A percentile compares a stretch with the other conserved stretches of the same genome.
Evolutionary conservation across 2,113 vertebrate genomes (phyloP).

Genomic region (Aspidoscelis tigris): DNA sequence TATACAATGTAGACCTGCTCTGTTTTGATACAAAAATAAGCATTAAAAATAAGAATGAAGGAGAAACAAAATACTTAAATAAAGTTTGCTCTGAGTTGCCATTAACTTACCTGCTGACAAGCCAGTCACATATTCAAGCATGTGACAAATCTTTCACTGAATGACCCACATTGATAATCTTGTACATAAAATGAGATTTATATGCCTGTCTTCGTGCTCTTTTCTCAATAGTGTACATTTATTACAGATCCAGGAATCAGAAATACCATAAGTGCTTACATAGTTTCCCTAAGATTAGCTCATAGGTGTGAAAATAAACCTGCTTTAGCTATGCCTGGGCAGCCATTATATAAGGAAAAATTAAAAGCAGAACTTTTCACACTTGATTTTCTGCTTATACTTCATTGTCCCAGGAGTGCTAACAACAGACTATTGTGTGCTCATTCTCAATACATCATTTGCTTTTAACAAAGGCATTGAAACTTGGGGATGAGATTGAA

Average conservation of each 20-base stretch:
- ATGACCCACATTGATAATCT: constrained; percentile 15
- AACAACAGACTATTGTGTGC: background rate
- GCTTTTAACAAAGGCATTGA: background rate
- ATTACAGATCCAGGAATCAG: constrained; percentile 15
- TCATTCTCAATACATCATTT: background rate
- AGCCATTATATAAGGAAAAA: background rate
- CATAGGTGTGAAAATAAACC: constrained; percentile 1
- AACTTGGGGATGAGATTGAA: no score
- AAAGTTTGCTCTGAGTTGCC: constrained; percentile 42
- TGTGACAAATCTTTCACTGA: constrained; percentile 41
- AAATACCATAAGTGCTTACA: background rate
- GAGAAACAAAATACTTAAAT: background rate
- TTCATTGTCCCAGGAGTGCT: background rate
- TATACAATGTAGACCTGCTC: constrained; percentile 47
- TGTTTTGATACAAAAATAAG: constrained; percentile 33
- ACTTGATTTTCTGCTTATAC: background rate
- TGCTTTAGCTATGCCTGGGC: background rate
- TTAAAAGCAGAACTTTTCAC: constrained; percentile 17
- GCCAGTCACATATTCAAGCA: constrained; percentile 42
- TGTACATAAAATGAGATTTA: constrained; percentile 20
- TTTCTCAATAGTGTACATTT: constrained; percentile 30
- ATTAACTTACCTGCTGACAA: constrained; percentile 46
- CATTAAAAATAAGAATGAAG: constrained; percentile 48
- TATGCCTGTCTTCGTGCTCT: constrained; percentile 31
- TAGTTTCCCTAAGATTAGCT: background rate